Conservation (phyloP, 1,140 invertebrate genomes). For the Calephelis virginiensis region DNA sequence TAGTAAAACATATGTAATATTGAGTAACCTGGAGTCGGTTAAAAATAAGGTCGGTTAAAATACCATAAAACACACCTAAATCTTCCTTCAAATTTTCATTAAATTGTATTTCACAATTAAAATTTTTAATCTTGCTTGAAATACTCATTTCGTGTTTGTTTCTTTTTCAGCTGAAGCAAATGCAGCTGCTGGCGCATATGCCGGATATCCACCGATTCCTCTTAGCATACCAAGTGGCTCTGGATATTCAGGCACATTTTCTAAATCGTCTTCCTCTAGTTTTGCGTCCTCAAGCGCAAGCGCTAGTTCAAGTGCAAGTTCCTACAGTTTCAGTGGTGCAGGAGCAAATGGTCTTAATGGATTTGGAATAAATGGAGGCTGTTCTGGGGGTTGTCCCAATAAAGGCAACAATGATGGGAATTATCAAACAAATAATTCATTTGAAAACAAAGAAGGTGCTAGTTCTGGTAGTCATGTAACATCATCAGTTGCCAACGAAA, state of each 20-base stretch:
- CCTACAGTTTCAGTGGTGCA: slow-evolving; percentile 51
- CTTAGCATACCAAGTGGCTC: slow-evolving; percentile 40
- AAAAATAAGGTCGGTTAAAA: too few species aligned
- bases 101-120: too few species aligned
- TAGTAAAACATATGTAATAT: too few species aligned
- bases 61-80: too few species aligned
- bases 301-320: slow-evolving; percentile 58
- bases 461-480: slow-evolving; percentile 24
- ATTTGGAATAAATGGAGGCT: slow-evolving; percentile 13
- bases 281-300: slow-evolving; percentile 62
- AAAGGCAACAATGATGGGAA: slow-evolving; percentile 20
- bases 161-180: slow-evolving; percentile 53
- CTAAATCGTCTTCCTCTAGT: slow-evolving; percentile 62
- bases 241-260: slow-evolving; percentile 57
- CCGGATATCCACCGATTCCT: slow-evolving; percentile 34
- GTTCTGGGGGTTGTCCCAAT: slow-evolving; percentile 31
- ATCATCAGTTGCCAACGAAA: slow-evolving; percentile 31
- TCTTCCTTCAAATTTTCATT: too few species aligned
- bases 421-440: slow-evolving; percentile 9
- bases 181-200: slow-evolving; percentile 46
- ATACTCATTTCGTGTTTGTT: neutral
- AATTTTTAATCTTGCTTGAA: too few species aligned
- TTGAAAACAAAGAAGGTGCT: slow-evolving; percentile 8
- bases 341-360: slow-evolving; percentile 29
- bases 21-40: too few species aligned